Conservation (phyloP, 2,113 vertebrate species). For the Acinonyx jubatus region DNA sequence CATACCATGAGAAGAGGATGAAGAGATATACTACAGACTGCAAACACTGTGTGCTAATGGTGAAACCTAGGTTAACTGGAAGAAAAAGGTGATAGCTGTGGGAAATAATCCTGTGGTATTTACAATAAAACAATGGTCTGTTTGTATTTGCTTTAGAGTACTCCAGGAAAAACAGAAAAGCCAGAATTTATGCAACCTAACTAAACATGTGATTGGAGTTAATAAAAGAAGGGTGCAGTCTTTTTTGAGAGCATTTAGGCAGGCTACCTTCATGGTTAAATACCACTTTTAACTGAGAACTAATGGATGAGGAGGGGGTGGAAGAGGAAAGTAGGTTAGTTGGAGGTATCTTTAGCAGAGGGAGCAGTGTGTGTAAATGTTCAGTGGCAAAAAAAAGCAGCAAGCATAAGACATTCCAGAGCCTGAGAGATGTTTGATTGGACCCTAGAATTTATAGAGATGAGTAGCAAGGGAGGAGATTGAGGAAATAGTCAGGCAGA, state of each 20-base stretch:
- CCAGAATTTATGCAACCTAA: not conserved
- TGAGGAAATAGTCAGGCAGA: not conserved
- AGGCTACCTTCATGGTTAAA: not conserved
- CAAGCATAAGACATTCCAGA: not conserved
- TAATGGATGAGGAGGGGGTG: not conserved
- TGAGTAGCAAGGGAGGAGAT: not conserved
- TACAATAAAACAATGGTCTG: slow-evolving; percentile 13
- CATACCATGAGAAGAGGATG: not conserved
- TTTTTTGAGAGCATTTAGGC: not conserved
- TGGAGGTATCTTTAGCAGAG: not conserved
- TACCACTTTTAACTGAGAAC: not conserved
- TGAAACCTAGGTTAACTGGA: not conserved
- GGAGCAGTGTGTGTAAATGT: not conserved
- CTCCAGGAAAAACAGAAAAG: not conserved
- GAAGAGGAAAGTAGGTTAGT: not conserved
- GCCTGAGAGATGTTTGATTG: not conserved
- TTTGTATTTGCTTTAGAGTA: slow-evolving; percentile 15
- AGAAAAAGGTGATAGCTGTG: not conserved
- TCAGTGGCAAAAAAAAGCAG: not conserved
- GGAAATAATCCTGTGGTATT: not conserved
- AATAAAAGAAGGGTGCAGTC: not conserved
- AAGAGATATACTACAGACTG: not conserved
- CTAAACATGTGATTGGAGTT: not conserved
- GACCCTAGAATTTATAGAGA: not conserved
- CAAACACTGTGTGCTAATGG: not conserved